These are phyloP conservation scores for Ephestia elutella DNA, from an alignment of 1,140 invertebrate species.

Conservation along the genomic window DNA sequence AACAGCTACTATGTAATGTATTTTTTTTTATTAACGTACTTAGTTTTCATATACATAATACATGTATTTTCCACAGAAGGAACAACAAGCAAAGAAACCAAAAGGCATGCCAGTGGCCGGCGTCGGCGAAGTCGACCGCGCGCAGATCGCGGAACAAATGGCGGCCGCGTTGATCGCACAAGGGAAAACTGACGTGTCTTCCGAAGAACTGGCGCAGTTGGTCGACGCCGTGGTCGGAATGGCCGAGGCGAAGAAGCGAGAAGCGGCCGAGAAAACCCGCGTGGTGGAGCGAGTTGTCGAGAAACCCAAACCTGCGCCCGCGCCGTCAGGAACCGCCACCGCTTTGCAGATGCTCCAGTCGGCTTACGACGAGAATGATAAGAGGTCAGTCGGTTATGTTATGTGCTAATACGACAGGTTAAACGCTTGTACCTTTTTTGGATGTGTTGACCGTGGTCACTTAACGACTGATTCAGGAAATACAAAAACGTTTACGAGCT, in stretches of 20 bases:
- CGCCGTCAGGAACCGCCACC: slow-evolving; percentile 34
- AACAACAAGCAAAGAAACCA: background rate
- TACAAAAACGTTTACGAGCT: too few species aligned
- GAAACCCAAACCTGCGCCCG: background rate
- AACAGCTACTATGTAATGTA: too few species aligned
- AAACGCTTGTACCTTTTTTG: too few species aligned
- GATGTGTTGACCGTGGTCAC: too few species aligned
- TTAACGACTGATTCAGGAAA: too few species aligned
- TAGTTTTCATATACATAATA: too few species aligned
- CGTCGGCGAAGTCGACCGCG: slow-evolving; percentile 80
- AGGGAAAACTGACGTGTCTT: slow-evolving; percentile 84
- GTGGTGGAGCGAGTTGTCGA: background rate
- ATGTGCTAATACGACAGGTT: too few species aligned
- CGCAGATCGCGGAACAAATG: slow-evolving; percentile 84
- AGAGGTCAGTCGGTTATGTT: slow-evolving; percentile 33
- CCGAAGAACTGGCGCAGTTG: slow-evolving; percentile 83
- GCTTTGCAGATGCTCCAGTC: slow-evolving; percentile 51
- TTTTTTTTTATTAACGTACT: too few species aligned
- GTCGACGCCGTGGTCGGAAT: slow-evolving; percentile 82
- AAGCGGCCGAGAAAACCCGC: slow-evolving; percentile 32
- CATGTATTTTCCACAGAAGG: too few species aligned
- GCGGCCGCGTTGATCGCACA: slow-evolving; percentile 83
- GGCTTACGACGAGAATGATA: slow-evolving; percentile 58
- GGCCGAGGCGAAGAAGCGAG: slow-evolving; percentile 58
- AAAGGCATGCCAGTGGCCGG: slow-evolving; percentile 75